Conservation (phyloP, 30 jellyfish, hydroid and myxozoan species). For the Turritopsis rubra region DNA sequence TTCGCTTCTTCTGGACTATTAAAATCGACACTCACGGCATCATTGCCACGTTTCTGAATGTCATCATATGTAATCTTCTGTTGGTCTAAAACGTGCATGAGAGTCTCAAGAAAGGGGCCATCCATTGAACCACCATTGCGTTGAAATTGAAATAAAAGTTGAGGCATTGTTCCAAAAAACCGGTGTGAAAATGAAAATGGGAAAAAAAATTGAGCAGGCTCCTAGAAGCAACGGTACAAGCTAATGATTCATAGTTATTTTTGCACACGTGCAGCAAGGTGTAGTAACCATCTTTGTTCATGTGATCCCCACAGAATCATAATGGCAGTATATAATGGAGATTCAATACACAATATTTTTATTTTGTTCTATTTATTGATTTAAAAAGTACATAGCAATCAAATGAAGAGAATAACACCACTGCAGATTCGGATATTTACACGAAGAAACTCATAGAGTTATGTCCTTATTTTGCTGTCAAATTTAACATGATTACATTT, state of each 20-base stretch:
- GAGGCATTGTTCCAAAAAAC: conserved; percentile 28
- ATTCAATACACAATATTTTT: neutral
- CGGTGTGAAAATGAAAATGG: conserved; percentile 3
- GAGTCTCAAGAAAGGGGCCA: conserved; percentile 21
- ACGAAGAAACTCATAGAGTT: neutral
- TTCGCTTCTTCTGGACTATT: conserved; percentile 69
- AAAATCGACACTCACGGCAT: conserved; percentile 51
- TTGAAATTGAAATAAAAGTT: conserved; percentile 30
- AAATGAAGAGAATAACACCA: neutral
- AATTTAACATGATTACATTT: neutral
- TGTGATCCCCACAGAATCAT: neutral
- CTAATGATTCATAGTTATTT: conserved; percentile 6
- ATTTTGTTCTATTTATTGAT: neutral
- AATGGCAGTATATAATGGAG: neutral
- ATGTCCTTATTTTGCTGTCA: neutral
- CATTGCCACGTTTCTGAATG: conserved; percentile 11
- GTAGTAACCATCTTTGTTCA: conserved; percentile 13
- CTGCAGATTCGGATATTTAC: neutral
- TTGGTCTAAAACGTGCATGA: conserved; percentile 12
- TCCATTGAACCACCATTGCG: conserved; percentile 16
- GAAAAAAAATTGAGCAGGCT: neutral
- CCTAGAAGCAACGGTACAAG: neutral
- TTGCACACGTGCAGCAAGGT: conserved; percentile 17
- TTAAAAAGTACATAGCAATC: no score
- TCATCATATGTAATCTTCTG: conserved; percentile 16